Percentiles rank a stretch among this genome's conserved stretches.
These are phyloP conservation scores for Alosa alosa DNA, from an alignment of 2,113 vertebrate species.

Conservation along the genomic window DNA sequence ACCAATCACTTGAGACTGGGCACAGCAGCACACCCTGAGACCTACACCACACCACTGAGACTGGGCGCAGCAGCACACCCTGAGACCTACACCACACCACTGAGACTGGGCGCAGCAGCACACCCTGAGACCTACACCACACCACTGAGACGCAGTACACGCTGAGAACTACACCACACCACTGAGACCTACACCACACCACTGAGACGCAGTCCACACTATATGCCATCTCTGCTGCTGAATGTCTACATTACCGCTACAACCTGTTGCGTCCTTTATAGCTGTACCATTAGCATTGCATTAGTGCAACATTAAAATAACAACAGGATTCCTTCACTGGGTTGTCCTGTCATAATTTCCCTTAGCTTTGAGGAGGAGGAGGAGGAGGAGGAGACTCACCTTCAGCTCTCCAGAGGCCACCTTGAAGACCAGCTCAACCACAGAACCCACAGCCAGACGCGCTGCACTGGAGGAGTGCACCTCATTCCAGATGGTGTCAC, in stretches of 20 bases:
- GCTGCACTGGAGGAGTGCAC: conserved; percentile 92
- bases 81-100: background rate
- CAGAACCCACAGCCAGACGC: conserved; percentile 92
- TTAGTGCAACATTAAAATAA: background rate
- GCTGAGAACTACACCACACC: background rate
- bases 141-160: background rate
- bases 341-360: background rate
- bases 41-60: background rate
- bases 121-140: background rate
- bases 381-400: conserved; percentile 69
- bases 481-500: conserved; percentile 98
- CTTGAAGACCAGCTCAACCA: conserved; percentile 95
- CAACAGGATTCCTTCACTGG: background rate
- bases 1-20: background rate
- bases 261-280: background rate
- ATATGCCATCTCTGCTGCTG: background rate
- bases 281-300: background rate
- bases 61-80: too few species aligned
- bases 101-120: too few species aligned
- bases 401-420: conserved; percentile 91
- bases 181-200: background rate
- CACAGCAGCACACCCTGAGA: background rate
- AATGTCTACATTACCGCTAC: background rate
- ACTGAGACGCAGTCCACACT: background rate
- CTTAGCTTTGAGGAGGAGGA: background rate